A percentile compares a stretch with the other conserved stretches of the same genome.
phyloP scores from a whole-genome alignment of 2,888 invertebrate genomes.

The Dinocampus coccinellae region DNA sequence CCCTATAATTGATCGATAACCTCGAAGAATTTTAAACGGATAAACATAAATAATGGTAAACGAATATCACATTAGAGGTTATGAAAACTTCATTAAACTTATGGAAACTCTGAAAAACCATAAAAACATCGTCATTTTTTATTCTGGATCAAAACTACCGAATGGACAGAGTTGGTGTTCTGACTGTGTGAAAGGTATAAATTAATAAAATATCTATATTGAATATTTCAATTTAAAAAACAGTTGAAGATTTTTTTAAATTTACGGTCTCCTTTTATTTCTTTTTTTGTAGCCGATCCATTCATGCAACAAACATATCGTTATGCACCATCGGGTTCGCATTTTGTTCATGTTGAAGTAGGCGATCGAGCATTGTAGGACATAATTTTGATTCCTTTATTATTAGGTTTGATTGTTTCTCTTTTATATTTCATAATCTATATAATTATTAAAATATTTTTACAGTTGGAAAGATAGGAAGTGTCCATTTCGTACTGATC shows the following conservation, averaged over 20 bases:
- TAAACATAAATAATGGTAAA: slow-evolving; percentile 69
- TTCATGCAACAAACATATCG: slow-evolving; percentile 78
- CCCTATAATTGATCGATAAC: too few relatives aligned
- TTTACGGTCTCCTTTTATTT: background rate
- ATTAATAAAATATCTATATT: background rate
- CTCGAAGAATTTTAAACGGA: too few relatives aligned
- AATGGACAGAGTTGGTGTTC: slow-evolving; percentile 89
- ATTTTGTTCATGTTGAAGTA: slow-evolving; percentile 83
- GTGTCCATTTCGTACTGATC: slow-evolving; percentile 85
- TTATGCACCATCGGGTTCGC: slow-evolving; percentile 74
- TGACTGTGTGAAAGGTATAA: slow-evolving; percentile 85
- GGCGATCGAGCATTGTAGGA: slow-evolving; percentile 82
- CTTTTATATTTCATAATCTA: background rate
- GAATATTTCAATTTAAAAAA: slow-evolving; percentile 47
- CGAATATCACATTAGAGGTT: slow-evolving; percentile 73
- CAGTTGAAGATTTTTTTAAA: background rate
- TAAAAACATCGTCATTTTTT: slow-evolving; percentile 73
- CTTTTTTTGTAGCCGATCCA: slow-evolving; percentile 78
- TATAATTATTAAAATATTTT: slow-evolving; percentile 36
- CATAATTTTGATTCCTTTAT: background rate
- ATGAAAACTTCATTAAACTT: slow-evolving; percentile 75
- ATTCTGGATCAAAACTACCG: slow-evolving; percentile 76
- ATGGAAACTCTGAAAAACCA: slow-evolving; percentile 72
- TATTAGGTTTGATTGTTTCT: background rate
- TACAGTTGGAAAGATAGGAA: slow-evolving; percentile 87